Evolutionary conservation across 2,797 vertebrate species (phyloP).

Genomic region (Onychomys arenicola): DNA sequence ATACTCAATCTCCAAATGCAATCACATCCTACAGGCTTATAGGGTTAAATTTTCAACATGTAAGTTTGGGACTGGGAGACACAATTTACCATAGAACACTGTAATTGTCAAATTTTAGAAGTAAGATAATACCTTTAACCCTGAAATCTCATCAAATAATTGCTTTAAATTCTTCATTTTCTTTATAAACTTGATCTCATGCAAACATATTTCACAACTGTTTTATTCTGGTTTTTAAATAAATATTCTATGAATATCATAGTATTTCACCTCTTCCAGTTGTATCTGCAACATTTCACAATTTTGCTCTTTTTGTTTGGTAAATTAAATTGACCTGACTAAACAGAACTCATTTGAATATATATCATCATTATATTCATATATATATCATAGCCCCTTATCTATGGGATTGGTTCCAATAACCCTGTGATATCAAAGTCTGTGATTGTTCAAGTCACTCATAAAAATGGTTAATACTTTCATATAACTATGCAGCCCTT

Average conservation of each 20-base stretch:
- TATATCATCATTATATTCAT: background rate
- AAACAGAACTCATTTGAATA: background rate
- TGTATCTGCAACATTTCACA: background rate
- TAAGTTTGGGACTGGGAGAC: background rate
- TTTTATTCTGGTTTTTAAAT: background rate
- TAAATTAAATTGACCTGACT: background rate
- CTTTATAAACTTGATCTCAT: slow-evolving; percentile 17
- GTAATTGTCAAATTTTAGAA: slow-evolving; percentile 5
- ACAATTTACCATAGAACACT: background rate
- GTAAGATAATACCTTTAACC: background rate
- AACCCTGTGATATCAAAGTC: background rate
- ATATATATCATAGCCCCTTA: background rate
- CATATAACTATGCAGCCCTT: background rate
- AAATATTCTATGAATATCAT: background rate
- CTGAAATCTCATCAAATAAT: slow-evolving; percentile 17
- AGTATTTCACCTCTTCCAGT: background rate
- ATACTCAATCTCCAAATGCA: background rate
- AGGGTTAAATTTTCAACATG: background rate
- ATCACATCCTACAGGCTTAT: background rate
- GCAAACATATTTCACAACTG: background rate
- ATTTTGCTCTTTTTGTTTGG: slow-evolving; percentile 43
- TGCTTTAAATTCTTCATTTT: slow-evolving; percentile 7
- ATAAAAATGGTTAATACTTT: background rate
- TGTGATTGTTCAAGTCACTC: background rate
- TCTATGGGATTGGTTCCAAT: background rate